Evolutionary conservation across 2,113 vertebrate species (phyloP), one percentile per base, ranked within the genome.

Genomic region (Apeltes quadracus): DNA sequence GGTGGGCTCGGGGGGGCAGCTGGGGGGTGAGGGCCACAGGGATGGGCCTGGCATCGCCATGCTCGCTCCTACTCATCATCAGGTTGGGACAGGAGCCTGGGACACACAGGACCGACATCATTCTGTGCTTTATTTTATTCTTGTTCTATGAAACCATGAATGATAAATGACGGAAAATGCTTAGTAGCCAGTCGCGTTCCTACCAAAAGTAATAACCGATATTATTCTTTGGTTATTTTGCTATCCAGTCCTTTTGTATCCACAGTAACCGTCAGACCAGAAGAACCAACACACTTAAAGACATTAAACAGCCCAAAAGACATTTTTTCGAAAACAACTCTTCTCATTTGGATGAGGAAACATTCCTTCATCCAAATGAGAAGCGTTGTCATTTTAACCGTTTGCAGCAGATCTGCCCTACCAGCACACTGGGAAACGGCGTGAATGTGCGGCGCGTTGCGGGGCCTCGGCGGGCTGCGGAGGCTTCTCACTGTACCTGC

Each of bases 21-120:
- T 90, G 85, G 7, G 91, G 89, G 48, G 79, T 62, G 0, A 93
- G 87, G 71, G 93, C 85, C 89, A 90, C 79, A 13, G 87, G 78
- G 39, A 53, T 57, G 5, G 68, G 83, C 64, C 91, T 76, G 8
- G 76, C 67, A 43, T 92, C 87, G 2, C 51, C 14, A 7, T 27
- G 88, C 54, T 94, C 93, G 23, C 80, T 93, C 82, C 86, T 93
- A 89, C 70, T 94, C 91, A 90, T 93, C 82, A 85, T 90, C 69
- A 95, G 72, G 76, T 94, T 76, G 57, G 95, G 93, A 91, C 91
- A 93, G 73, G 94, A 94, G 53, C 93, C 94, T 95, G 57, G 48
- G 54, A 46, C 23, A 75, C 44, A 56, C 13, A 53, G 36, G 7
- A 18, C n/a, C 16, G 25, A 61, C 34, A n/a, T n/a, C n/a, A n/a